These are phyloP conservation scores for Amaurobius ferox DNA, from an alignment of 2,888 invertebrate genomes.

Conservation along the genomic window DNA sequence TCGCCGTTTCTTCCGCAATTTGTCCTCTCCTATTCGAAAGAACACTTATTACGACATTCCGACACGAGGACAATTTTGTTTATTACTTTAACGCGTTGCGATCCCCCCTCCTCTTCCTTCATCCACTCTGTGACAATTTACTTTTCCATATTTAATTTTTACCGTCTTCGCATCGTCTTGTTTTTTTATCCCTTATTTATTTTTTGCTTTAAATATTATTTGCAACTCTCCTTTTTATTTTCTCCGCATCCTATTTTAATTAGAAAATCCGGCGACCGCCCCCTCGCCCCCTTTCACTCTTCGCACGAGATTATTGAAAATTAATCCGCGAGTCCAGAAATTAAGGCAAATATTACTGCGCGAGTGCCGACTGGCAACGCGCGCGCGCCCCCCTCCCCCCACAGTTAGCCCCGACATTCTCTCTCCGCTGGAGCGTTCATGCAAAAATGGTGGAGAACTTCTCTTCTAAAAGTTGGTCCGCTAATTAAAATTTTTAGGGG, in stretches of 20 bases:
- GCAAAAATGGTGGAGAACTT: conserved; percentile 28
- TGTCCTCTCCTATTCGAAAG: conserved; percentile 29
- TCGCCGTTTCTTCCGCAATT: not conserved
- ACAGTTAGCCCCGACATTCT: conserved; percentile 30
- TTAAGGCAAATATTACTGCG: conserved; percentile 67
- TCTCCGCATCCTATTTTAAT: conserved; percentile 58
- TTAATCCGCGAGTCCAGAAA: conserved; percentile 56
- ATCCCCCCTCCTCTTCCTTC: not conserved
- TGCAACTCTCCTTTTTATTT: conserved; percentile 49
- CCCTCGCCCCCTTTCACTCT: conserved; percentile 13
- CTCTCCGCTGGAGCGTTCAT: conserved; percentile 55
- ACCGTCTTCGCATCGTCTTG: not conserved
- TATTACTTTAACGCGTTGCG: conserved; percentile 16
- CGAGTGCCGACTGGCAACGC: conserved; percentile 16
- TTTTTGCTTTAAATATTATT: conserved; percentile 14
- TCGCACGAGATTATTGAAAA: conserved; percentile 64
- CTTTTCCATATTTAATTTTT: conserved; percentile 29
- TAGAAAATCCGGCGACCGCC: conserved; percentile 55
- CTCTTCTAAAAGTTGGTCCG: conserved; percentile 37
- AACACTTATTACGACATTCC: conserved; percentile 54
- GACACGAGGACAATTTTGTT: conserved; percentile 56
- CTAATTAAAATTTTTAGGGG: conserved; percentile 64
- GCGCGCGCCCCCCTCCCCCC: not conserved
- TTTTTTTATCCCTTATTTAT: not conserved
- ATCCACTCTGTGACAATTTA: not conserved